phyloP scores from a whole-genome alignment of 2,888 invertebrate genomes.

The Alsophila aescularia region DNA sequence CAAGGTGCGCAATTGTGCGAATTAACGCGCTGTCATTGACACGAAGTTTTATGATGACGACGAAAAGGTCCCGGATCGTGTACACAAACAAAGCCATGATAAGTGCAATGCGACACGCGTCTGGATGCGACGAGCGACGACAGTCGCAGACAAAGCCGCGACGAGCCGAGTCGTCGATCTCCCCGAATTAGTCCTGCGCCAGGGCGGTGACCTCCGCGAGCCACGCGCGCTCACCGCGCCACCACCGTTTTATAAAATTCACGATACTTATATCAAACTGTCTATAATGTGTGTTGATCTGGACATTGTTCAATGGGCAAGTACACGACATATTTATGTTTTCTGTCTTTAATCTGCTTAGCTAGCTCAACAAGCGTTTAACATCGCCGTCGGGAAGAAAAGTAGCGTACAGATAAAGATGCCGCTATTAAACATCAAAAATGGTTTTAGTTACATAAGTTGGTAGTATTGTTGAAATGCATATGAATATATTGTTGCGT shows the following conservation, averaged over 20 bases:
- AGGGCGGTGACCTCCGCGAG: constrained; percentile 75
- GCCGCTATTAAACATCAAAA: too few relatives aligned
- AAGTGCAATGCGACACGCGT: constrained; percentile 45
- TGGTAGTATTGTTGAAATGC: too few relatives aligned
- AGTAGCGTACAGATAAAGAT: too few relatives aligned
- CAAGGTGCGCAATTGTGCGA: constrained; percentile 35
- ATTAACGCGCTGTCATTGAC: constrained; percentile 36
- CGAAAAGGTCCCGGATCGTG: constrained; percentile 44
- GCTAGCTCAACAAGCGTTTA: too few relatives aligned
- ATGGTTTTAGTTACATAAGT: too few relatives aligned
- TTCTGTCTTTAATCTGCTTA: too few relatives aligned
- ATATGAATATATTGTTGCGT: too few relatives aligned
- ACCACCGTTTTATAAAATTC: constrained; percentile 37
- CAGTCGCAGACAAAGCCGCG: constrained; percentile 75
- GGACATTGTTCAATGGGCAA: not conserved
- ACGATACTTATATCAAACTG: constrained; percentile 13
- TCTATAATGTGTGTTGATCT: not conserved
- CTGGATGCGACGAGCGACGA: constrained; percentile 42
- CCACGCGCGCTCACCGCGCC: constrained; percentile 55
- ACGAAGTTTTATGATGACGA: constrained; percentile 48
- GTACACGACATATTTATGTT: too few relatives aligned
- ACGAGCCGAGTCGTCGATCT: constrained; percentile 77
- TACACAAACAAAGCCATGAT: constrained; percentile 64
- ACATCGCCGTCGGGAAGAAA: too few relatives aligned
- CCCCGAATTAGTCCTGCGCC: constrained; percentile 83